phyloP scores from a whole-genome alignment of 2,888 invertebrate species.

The Watsonalla binaria region DNA sequence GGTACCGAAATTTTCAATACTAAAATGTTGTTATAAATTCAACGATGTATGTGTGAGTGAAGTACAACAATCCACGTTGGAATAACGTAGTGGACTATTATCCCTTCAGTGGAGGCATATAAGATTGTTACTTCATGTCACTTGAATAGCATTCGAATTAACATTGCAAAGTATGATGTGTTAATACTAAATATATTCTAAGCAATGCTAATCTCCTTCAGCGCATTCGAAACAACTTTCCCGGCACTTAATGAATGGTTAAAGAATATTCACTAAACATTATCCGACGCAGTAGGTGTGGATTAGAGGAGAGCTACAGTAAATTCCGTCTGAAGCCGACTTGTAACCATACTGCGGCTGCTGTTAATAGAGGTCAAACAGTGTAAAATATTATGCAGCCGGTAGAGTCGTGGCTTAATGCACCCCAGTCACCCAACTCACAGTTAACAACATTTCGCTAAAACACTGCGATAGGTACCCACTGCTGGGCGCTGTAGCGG shows the following conservation, averaged over 20 bases:
- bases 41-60: too few relatives aligned
- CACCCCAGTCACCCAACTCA: slow-evolving; percentile 14
- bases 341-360: slow-evolving; percentile 27
- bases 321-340: slow-evolving; percentile 25
- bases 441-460: slow-evolving; percentile 27
- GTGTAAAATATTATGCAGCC: slow-evolving; percentile 50
- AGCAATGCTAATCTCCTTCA: slow-evolving; percentile 6
- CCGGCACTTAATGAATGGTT: slow-evolving; percentile 16
- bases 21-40: too few relatives aligned
- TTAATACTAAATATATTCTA: neutral
- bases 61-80: too few relatives aligned
- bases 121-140: neutral
- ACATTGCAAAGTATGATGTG: neutral
- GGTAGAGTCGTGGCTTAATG: slow-evolving; percentile 19
- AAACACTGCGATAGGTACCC: slow-evolving; percentile 12
- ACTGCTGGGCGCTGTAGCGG: neutral
- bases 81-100: too few relatives aligned
- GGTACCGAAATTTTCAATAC: too few relatives aligned
- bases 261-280: slow-evolving; percentile 26
- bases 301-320: slow-evolving; percentile 27
- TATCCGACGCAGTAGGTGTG: slow-evolving; percentile 15
- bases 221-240: neutral
- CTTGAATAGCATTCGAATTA: neutral
- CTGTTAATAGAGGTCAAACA: slow-evolving; percentile 47
- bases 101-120: too few relatives aligned